A percentile compares a stretch with the other conserved stretches of the same genome.
These are phyloP conservation scores for Syngnathus typhle DNA, from an alignment of 2,113 vertebrate genomes.

Conservation along the genomic window DNA sequence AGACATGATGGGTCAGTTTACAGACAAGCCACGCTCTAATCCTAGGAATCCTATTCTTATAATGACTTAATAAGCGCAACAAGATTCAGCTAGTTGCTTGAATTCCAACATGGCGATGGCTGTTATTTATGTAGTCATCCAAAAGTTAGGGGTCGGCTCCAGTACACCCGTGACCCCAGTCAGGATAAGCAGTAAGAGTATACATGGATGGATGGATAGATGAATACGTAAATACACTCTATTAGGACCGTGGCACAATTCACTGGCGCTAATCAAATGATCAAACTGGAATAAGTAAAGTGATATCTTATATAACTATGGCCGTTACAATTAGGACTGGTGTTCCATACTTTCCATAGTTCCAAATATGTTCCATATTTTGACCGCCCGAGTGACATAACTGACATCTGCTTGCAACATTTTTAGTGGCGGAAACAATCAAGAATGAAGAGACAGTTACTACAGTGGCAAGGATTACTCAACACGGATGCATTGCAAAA, in stretches of 20 bases:
- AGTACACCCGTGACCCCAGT: too few relatives aligned
- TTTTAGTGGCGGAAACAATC: neutral
- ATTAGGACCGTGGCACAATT: neutral
- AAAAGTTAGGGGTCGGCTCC: too few relatives aligned
- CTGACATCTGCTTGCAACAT: neutral
- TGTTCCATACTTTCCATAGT: too few relatives aligned
- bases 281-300: neutral
- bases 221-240: neutral
- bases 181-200: too few relatives aligned
- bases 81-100: neutral
- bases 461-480: slow-evolving; percentile 47
- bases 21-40: neutral
- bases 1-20: neutral
- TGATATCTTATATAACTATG: neutral
- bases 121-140: neutral
- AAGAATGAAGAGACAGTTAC: neutral
- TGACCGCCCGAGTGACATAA: neutral
- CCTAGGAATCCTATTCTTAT: neutral
- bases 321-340: neutral
- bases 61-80: neutral
- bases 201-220: too few relatives aligned
- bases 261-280: neutral
- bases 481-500: slow-evolving; percentile 75
- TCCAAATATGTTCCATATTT: neutral
- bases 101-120: neutral